Conservation (phyloP, 2,888 invertebrate species). For the Crocallis elinguaria region DNA sequence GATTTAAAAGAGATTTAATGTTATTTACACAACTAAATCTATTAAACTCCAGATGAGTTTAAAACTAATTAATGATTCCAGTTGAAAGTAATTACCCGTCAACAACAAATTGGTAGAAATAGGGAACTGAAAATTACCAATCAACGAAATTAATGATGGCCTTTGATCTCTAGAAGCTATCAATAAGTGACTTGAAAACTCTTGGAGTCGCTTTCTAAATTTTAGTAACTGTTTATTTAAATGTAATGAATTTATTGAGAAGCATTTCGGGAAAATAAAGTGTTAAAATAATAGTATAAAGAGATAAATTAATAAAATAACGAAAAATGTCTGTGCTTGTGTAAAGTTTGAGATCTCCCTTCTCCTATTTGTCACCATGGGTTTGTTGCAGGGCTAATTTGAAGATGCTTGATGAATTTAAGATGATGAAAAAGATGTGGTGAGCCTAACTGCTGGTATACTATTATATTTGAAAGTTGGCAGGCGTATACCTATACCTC, state of each 20-base stretch:
- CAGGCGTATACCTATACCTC: no score
- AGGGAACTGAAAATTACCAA: constrained; percentile 26
- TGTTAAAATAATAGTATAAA: background rate
- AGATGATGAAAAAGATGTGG: no score
- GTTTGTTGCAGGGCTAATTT: no score
- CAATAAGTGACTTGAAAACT: constrained; percentile 9
- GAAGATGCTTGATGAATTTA: no score
- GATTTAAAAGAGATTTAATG: no score
- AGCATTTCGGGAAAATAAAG: no score
- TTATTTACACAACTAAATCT: constrained; percentile 2
- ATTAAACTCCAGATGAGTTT: constrained; percentile 4
- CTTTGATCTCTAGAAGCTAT: constrained; percentile 25
- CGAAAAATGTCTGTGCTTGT: no score
- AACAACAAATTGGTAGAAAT: constrained; percentile 19
- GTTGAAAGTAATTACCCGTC: constrained; percentile 20
- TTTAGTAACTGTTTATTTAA: constrained; percentile 17
- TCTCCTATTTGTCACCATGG: no score
- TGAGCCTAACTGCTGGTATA: no score
- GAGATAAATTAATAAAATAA: no score
- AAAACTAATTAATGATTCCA: constrained; percentile 10
- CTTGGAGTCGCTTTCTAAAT: constrained; percentile 1
- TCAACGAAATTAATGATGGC: constrained; percentile 22
- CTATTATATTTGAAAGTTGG: no score
- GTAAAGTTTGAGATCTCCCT: no score
- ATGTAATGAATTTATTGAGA: background rate